Evolutionary conservation across 2,888 invertebrate genomes (phyloP), one percentile per base, ranked within the genome.

Genomic region (Sphecodes monilicornis): DNA sequence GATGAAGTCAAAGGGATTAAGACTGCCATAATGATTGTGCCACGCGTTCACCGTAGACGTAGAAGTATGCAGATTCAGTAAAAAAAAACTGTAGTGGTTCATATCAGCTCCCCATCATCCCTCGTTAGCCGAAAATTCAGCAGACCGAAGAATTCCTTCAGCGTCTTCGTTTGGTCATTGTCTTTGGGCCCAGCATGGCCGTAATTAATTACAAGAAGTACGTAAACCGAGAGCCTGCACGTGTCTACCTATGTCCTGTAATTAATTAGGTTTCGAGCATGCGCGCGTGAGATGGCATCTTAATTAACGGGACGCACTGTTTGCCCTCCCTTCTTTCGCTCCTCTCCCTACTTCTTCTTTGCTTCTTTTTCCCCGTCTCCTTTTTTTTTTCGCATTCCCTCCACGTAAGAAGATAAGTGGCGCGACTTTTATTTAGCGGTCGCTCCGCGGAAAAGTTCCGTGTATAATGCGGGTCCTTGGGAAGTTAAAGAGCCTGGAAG

Each of bases 221-320:
- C 54, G 64, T 41, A 64, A 81, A 73, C 83, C 16, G 22, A 57
- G 26, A 41, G 66, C 41, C 43, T 64, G 22, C 41, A 43, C 64
- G 60, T 50, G 71, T 54, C 69, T 69, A 39, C 26, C 69, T n/a
- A 57, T 18, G 72, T 71, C 41, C 54, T 26, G 80, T 74, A 80
- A 85, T 85, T 85, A 85, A 85, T 85, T 80, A 76, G 70, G 16
- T 66, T 74, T 75, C 78, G 68, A 74, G 85, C 85, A 50, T 73
- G 60, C 85, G 76, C 76, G 80, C 80, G 80, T 74, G 85, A 80
- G 74, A 71, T 60, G 76, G 80, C 85, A 77, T 85, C 85, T 85
- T 85, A 85, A 85, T 85, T 85, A 85, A 85, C 79, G 79, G 76
- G 50, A n/a, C 54, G 46, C 66, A 36, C 60, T 4, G n/a, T 32